phyloP scores from a whole-genome alignment of 2,888 invertebrate genomes.

The Mycalesis mineus region DNA sequence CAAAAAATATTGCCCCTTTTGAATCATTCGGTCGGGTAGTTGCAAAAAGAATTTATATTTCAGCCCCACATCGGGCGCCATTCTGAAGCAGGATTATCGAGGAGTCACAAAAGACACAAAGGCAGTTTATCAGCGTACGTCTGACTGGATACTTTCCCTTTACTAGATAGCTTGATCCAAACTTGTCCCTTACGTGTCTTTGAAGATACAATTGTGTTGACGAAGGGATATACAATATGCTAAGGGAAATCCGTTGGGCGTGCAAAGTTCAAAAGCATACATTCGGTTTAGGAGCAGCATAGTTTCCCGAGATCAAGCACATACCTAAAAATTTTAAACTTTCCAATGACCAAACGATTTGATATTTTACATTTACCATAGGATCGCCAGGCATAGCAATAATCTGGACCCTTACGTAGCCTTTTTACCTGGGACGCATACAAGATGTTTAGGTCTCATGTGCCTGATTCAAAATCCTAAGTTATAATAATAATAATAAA shows the following conservation, averaged over 20 bases:
- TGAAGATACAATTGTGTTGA: constrained; percentile 7
- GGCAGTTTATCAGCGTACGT: constrained; percentile 63
- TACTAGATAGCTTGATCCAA: constrained; percentile 45
- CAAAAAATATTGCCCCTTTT: background rate
- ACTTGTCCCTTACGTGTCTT: constrained; percentile 31
- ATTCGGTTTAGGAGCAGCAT: no score
- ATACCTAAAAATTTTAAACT: no score
- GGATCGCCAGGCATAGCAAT: no score
- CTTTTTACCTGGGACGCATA: no score
- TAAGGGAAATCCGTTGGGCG: background rate
- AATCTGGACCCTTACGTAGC: no score
- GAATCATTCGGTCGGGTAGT: constrained; percentile 3
- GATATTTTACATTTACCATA: no score
- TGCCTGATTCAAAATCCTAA: no score
- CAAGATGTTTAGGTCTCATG: no score
- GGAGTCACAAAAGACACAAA: constrained; percentile 59
- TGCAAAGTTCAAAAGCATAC: no score
- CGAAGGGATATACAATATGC: background rate
- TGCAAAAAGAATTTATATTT: constrained; percentile 45
- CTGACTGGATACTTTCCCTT: constrained; percentile 53
- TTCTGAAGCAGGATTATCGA: constrained; percentile 53
- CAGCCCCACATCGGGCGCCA: constrained; percentile 38
- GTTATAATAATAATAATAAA: no score
- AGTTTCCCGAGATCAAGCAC: no score
- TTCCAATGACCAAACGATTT: no score